Percentiles rank a stretch among this genome's conserved stretches.
These are phyloP conservation scores for Pseudorectes ferrugineus DNA, from an alignment of 2,113 vertebrate species.

Conservation along the genomic window DNA sequence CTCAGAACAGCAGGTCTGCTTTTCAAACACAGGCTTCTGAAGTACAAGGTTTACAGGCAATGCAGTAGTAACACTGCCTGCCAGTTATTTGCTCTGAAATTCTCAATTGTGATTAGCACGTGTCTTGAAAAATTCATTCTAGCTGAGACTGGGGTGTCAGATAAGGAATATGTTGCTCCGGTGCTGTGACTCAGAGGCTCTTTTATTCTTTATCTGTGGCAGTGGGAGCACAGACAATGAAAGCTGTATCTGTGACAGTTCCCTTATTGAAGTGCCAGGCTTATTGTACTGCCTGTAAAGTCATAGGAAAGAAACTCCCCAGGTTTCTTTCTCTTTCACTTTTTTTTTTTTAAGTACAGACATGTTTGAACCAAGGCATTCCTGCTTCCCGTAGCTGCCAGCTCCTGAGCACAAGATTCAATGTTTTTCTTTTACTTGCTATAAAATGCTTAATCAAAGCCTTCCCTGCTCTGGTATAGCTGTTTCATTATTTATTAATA, in stretches of 20 bases:
- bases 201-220: neutral
- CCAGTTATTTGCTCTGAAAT: neutral
- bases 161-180: neutral
- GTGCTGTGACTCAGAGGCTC: neutral
- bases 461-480: neutral
- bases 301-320: neutral
- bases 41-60: neutral
- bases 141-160: neutral
- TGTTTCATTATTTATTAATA: slow-evolving; percentile 33
- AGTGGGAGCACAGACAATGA: neutral
- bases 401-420: neutral
- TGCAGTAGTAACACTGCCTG: neutral
- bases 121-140: neutral
- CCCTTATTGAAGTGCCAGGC: neutral
- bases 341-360: neutral
- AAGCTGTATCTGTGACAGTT: neutral
- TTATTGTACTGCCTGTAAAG: neutral
- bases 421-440: slow-evolving; percentile 27
- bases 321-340: neutral
- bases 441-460: slow-evolving; percentile 42
- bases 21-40: neutral
- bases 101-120: neutral
- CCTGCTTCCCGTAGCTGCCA: neutral
- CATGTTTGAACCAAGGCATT: neutral
- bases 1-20: neutral